Base-by-base conservation (phyloP, 2,888 invertebrate species). In the Drosophila gaucha region DNA sequence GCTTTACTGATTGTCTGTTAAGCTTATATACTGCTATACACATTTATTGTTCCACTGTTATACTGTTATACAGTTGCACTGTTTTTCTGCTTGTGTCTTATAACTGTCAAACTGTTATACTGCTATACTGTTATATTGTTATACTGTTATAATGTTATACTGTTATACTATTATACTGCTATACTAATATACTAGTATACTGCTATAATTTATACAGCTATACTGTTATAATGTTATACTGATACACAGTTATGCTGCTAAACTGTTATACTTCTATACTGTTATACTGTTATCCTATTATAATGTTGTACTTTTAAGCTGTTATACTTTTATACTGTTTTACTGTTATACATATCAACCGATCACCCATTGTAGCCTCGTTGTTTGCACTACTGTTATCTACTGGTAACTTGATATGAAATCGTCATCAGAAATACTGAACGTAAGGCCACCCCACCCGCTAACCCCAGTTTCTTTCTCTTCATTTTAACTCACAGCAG, bases 401-500 rank as follows among this genome's bases (percentile, higher is more conserved):
- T 57, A 64, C 62, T 41, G 70, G 84, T 80, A 80, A 80, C 63
- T 57, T 43, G 50, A 80, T 71, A 60, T 78, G 59, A 71, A 66
- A 65, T 52, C 65, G 56, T 62, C 57, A 65, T 57, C 58, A 58
- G 44, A 49, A 57, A 59, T 58, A 57, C 54, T 56, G 38, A 59
- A 50, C 22, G 31, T 44, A 44, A 62, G 35, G 10, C 50, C 26
- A n/a, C 50, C 39, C 41, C 33, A 14, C 54, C 18, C 14, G 22
- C 31, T 38, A 46, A 14, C 10, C 39, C 30, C 38, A 55, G 26
- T 50, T 8, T 54, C 63, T 38, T 41, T 55, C 47, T 55, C 43
- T 57, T 46, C 20, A 31, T 46, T 38, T 14, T 51, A 46, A 52
- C 31, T 49, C 67, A 51, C 38, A 63, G 69, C 38, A 63, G 69